These are phyloP conservation scores for Drosophila histrio DNA, from an alignment of 2,888 invertebrate species.

Conservation along the genomic window DNA sequence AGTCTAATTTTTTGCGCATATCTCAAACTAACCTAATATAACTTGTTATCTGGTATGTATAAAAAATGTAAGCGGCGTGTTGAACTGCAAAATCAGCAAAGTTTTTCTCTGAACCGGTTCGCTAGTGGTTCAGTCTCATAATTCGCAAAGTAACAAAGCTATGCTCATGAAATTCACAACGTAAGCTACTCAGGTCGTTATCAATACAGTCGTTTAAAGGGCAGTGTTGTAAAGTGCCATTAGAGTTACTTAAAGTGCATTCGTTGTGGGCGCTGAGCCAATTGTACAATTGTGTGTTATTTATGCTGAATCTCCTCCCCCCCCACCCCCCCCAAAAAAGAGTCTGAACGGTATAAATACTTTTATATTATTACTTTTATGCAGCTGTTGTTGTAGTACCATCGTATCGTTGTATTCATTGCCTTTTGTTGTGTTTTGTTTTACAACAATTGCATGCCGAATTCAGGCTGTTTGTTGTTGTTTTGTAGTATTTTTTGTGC, in stretches of 20 bases:
- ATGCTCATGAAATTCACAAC: background rate
- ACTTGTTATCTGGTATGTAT: background rate
- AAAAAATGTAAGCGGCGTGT: too few relatives aligned
- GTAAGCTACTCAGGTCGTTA: background rate
- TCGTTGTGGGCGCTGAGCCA: background rate
- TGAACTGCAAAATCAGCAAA: too few relatives aligned
- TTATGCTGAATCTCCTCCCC: slow-evolving; percentile 14
- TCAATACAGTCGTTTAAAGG: background rate
- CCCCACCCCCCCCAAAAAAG: background rate
- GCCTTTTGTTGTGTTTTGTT: slow-evolving; percentile 61
- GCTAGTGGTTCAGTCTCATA: background rate
- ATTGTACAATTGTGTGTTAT: slow-evolving; percentile 17
- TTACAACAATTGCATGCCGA: slow-evolving; percentile 74
- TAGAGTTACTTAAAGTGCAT: slow-evolving; percentile 13
- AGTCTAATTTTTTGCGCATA: too few relatives aligned
- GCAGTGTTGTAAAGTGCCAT: slow-evolving; percentile 12
- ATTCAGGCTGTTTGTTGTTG: slow-evolving; percentile 20
- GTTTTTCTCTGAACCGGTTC: slow-evolving; percentile 5
- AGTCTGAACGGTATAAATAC: slow-evolving; percentile 17
- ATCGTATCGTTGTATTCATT: slow-evolving; percentile 51
- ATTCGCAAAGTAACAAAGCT: background rate
- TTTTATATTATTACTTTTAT: slow-evolving; percentile 53
- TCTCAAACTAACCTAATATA: background rate
- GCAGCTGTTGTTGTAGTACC: slow-evolving; percentile 63
- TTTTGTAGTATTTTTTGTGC: slow-evolving; percentile 58